phyloP scores from a whole-genome alignment of 1,140 invertebrate genomes.

The Leguminivora glycinivorella region DNA sequence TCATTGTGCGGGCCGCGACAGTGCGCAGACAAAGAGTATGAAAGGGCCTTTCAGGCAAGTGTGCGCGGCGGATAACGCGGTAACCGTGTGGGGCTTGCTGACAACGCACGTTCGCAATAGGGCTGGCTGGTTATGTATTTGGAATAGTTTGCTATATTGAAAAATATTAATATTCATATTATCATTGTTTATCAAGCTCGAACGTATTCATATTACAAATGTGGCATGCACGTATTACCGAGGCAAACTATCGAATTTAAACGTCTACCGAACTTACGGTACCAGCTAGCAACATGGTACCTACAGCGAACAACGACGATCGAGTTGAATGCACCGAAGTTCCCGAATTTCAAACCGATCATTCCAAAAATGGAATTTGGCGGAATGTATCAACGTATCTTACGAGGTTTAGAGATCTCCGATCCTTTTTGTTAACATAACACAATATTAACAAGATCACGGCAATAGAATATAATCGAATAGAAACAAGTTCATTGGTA shows the following conservation, averaged over 20 bases:
- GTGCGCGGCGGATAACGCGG: background rate
- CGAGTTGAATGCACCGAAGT: background rate
- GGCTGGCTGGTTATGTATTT: background rate
- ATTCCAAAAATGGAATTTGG: background rate
- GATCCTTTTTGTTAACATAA: too few species aligned
- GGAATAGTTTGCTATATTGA: too few species aligned
- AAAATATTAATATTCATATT: too few species aligned
- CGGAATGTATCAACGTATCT: background rate
- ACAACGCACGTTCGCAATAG: background rate
- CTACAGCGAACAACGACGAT: background rate
- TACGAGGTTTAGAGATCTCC: background rate
- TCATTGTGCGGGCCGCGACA: background rate
- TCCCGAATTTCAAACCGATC: background rate
- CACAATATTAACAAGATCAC: too few species aligned
- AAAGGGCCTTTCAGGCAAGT: slow-evolving; percentile 4
- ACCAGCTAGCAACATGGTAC: background rate
- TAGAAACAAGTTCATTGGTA: too few species aligned
- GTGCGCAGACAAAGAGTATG: slow-evolving; percentile 14
- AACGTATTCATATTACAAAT: too few species aligned
- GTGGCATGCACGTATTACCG: too few species aligned
- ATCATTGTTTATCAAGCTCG: too few species aligned
- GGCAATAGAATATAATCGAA: too few species aligned
- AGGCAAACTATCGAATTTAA: too few species aligned
- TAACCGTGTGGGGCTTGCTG: background rate
- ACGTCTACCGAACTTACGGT: background rate